phyloP scores from a whole-genome alignment of 2,888 invertebrate species.

The Phrixothrix hirtus region DNA sequence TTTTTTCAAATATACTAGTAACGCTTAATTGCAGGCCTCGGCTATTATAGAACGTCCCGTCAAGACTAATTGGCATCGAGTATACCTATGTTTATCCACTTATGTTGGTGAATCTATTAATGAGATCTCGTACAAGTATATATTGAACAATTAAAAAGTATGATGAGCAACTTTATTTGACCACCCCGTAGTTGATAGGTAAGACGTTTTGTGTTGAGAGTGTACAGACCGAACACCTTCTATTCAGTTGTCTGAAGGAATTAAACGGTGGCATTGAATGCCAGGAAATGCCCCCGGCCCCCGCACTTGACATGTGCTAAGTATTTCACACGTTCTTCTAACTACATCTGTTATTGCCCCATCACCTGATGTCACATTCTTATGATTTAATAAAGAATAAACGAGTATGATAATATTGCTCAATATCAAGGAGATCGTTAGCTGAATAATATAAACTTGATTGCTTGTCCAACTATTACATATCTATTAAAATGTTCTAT shows the following conservation, averaged over 20 bases:
- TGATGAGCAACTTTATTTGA: constrained; percentile 38
- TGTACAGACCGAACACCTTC: constrained; percentile 44
- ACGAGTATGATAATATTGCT: constrained; percentile 17
- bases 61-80: constrained; percentile 26
- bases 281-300: constrained; percentile 47
- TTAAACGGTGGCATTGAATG: constrained; percentile 48
- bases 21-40: constrained; percentile 15
- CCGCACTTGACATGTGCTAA: constrained; percentile 50
- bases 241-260: constrained; percentile 51
- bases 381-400: constrained; percentile 17
- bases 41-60: constrained; percentile 18
- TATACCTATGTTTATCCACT: constrained; percentile 26
- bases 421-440: constrained; percentile 18
- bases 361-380: constrained; percentile 32
- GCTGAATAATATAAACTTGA: constrained; percentile 5
- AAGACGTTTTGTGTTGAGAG: constrained; percentile 36
- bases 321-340: constrained; percentile 49
- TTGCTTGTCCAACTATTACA: not conserved
- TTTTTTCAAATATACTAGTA: constrained; percentile 8
- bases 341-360: constrained; percentile 33
- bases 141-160: constrained; percentile 31
- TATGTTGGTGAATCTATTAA: constrained; percentile 17
- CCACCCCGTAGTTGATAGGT: constrained; percentile 41
- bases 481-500: not conserved
- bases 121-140: constrained; percentile 18